These are phyloP conservation scores for Leptopterna dolabrata DNA, from an alignment of 2,888 invertebrate genomes.

Conservation along the genomic window DNA sequence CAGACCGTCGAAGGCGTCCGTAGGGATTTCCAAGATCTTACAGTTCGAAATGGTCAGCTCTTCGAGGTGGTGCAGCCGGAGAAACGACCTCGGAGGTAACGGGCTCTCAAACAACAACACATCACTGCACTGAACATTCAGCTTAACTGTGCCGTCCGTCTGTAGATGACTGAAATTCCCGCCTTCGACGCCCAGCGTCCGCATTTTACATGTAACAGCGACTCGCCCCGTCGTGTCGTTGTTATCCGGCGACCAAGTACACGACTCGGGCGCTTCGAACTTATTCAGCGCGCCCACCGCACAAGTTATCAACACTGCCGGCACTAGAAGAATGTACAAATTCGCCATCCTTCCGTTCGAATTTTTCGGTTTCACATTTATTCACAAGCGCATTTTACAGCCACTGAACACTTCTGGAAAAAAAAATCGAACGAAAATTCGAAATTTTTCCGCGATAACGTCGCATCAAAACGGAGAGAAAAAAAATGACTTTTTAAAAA, in stretches of 20 bases:
- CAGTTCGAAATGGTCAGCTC: slow-evolving; percentile 82
- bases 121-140: slow-evolving; percentile 82
- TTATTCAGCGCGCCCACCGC: slow-evolving; percentile 29
- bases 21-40: slow-evolving; percentile 81
- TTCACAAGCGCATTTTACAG: slow-evolving; percentile 43
- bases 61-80: slow-evolving; percentile 78
- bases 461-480: background rate
- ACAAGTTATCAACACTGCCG: slow-evolving; percentile 13
- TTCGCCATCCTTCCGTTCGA: slow-evolving; percentile 24
- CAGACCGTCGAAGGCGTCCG: slow-evolving; percentile 83
- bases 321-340: slow-evolving; percentile 39
- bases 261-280: slow-evolving; percentile 66
- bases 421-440: background rate
- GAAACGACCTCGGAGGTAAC: slow-evolving; percentile 78
- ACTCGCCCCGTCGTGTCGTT: slow-evolving; percentile 67
- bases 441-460: background rate
- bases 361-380: slow-evolving; percentile 23
- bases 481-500: no score
- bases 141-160: slow-evolving; percentile 78
- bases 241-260: slow-evolving; percentile 69
- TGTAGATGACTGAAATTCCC: slow-evolving; percentile 74
- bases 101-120: slow-evolving; percentile 83
- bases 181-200: slow-evolving; percentile 74
- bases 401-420: background rate
- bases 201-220: slow-evolving; percentile 76